Percentiles rank a stretch among this genome's conserved stretches.
These are phyloP conservation scores for Myotis yumanensis DNA, from an alignment of 2,113 vertebrate species.

Conservation along the genomic window DNA sequence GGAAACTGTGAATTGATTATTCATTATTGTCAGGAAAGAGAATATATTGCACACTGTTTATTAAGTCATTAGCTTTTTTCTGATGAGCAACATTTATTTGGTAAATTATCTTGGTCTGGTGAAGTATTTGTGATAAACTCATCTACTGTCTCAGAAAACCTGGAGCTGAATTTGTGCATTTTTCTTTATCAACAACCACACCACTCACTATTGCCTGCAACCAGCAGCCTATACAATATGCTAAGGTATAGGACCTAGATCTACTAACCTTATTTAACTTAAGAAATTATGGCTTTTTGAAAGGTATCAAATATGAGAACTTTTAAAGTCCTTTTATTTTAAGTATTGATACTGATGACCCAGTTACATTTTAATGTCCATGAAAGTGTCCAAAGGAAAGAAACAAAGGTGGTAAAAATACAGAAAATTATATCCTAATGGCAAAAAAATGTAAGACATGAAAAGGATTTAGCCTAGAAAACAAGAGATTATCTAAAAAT, in stretches of 20 bases:
- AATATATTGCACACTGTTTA: background rate
- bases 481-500: background rate
- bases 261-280: background rate
- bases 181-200: background rate
- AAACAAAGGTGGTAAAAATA: background rate
- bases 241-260: background rate
- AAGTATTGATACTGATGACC: background rate
- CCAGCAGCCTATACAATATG: background rate
- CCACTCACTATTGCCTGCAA: background rate
- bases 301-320: background rate
- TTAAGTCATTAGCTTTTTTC: background rate
- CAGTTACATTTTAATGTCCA: background rate
- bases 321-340: slow-evolving; percentile 11
- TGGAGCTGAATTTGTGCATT: background rate
- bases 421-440: background rate
- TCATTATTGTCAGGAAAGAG: background rate
- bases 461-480: background rate
- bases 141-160: background rate
- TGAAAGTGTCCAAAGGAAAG: background rate
- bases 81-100: background rate
- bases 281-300: background rate
- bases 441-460: background rate
- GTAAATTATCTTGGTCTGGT: background rate
- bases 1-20: background rate
- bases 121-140: background rate